Percentiles rank a stretch among this genome's conserved stretches.
These are phyloP conservation scores for Gambusia holbrooki DNA, from an alignment of 2,113 vertebrate genomes.

Conservation along the genomic window DNA sequence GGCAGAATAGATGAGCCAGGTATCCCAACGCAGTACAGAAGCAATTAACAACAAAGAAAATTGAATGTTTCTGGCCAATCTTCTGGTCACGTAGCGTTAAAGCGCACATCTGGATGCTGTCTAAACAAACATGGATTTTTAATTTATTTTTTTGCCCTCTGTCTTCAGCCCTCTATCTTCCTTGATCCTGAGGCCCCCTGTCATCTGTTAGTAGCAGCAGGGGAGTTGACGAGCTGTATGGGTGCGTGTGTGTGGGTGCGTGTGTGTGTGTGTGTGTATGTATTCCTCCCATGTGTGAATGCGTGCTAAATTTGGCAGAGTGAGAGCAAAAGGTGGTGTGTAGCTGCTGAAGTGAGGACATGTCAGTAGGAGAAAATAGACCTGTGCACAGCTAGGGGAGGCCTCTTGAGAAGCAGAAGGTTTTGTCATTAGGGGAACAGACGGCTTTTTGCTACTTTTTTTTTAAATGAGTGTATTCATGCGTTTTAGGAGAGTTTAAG, in stretches of 20 bases:
- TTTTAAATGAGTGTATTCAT: background rate
- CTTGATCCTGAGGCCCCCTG: conserved; percentile 51
- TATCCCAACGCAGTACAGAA: background rate
- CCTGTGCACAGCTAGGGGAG: conserved; percentile 5
- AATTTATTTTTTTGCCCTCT: conserved; percentile 21
- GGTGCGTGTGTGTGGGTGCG: background rate
- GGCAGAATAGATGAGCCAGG: background rate
- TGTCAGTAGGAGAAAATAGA: conserved; percentile 50
- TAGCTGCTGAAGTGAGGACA: conserved; percentile 47
- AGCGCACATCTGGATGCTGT: conserved; percentile 59
- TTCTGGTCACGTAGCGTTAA: background rate
- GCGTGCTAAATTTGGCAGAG: conserved; percentile 42
- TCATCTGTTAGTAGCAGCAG: conserved; percentile 43
- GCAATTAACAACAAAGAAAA: conserved; percentile 19
- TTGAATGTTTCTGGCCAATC: conserved; percentile 11
- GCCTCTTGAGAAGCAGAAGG: conserved; percentile 35
- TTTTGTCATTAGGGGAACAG: conserved; percentile 20
- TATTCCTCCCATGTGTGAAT: background rate
- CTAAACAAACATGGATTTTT: conserved; percentile 56
- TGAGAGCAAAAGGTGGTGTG: conserved; percentile 38
- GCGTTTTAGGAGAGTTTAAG: background rate
- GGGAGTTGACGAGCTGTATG: conserved; percentile 35
- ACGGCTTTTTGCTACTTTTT: conserved; percentile 2
- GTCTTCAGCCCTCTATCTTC: conserved; percentile 38
- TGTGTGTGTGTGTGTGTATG: background rate